These are phyloP conservation scores for Microcaecilia unicolor DNA, from an alignment of 2,797 vertebrate species.

Conservation along the genomic window DNA sequence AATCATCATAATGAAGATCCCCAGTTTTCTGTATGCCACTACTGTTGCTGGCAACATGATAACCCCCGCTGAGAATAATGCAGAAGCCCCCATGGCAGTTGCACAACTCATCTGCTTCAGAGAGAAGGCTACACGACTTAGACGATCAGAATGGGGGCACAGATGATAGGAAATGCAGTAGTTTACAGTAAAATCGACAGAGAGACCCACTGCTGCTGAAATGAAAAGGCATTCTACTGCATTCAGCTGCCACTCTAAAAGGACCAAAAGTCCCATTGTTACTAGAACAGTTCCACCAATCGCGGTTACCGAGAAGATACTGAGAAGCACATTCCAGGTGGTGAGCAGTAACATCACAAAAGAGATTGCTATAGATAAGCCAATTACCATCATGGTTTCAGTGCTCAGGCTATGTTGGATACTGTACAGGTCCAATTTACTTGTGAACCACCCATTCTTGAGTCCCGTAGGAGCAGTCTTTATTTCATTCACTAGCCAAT, in stretches of 20 bases:
- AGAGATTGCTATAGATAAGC: slow-evolving; percentile 78
- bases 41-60: slow-evolving; percentile 88
- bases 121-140: slow-evolving; percentile 87
- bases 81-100: slow-evolving; percentile 79
- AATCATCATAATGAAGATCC: slow-evolving; percentile 90
- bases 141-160: slow-evolving; percentile 84
- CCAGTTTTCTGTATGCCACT: slow-evolving; percentile 84
- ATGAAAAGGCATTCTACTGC: slow-evolving; percentile 86
- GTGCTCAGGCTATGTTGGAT: slow-evolving; percentile 84
- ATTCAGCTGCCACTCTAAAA: slow-evolving; percentile 93
- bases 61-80: slow-evolving; percentile 83
- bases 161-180: slow-evolving; percentile 92
- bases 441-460: slow-evolving; percentile 84
- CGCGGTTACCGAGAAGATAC: slow-evolving; percentile 77
- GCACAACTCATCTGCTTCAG: slow-evolving; percentile 92
- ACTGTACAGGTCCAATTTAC: slow-evolving; percentile 83
- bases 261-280: slow-evolving; percentile 80
- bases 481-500: slow-evolving; percentile 79
- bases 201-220: slow-evolving; percentile 85
- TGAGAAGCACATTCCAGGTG: slow-evolving; percentile 90
- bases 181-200: slow-evolving; percentile 84
- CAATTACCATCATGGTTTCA: slow-evolving; percentile 79
- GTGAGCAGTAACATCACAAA: slow-evolving; percentile 80
- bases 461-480: slow-evolving; percentile 74
- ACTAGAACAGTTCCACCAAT: slow-evolving; percentile 87